These are phyloP conservation scores for Artemia franciscana DNA, from an alignment of 1,140 invertebrate species.

Conservation along the genomic window DNA sequence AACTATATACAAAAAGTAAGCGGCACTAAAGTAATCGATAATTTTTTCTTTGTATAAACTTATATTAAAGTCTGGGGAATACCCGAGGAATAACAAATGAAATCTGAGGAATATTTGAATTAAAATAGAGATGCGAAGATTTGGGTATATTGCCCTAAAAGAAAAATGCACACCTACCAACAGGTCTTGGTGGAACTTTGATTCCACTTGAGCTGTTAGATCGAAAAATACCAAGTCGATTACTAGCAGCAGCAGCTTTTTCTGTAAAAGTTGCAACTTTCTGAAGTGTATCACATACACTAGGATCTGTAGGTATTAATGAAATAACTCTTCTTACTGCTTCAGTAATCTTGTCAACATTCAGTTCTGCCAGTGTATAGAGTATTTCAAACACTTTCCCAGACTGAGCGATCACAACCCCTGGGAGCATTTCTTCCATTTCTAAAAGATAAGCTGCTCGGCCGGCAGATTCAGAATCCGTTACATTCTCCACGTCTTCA, in stretches of 20 bases:
- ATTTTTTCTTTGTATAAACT: no score
- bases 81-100: no score
- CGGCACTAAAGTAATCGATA: no score
- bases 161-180: no score
- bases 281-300: conserved; percentile 24
- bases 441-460: conserved; percentile 10
- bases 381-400: conserved; percentile 27
- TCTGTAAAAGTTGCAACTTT: conserved; percentile 15
- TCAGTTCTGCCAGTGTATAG: conserved; percentile 25
- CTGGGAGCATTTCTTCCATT: conserved; percentile 27
- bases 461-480: conserved; percentile 4
- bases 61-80: no score
- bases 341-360: conserved; percentile 22
- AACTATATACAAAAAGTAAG: no score
- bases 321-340: conserved; percentile 24
- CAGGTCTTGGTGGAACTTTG: background rate
- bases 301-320: conserved; percentile 27
- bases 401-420: conserved; percentile 27
- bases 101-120: no score
- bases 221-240: background rate
- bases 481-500: background rate
- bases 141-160: no score
- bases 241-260: background rate
- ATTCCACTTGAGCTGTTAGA: background rate
- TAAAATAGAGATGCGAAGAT: no score